Conservation (phyloP, 2,113 vertebrate genomes). For the Thermophis baileyi region DNA sequence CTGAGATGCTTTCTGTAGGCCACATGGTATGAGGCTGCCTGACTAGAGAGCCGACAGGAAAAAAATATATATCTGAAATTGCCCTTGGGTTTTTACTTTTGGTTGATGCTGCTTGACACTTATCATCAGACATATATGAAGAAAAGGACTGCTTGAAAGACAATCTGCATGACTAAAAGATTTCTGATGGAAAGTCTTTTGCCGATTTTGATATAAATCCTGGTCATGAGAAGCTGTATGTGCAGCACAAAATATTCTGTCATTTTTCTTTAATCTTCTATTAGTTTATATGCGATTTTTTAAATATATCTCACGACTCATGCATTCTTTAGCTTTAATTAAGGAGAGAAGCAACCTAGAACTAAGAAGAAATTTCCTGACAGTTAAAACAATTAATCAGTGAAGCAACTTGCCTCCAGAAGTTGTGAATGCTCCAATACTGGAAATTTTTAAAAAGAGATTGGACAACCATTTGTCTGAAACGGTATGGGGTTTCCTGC, state of each 20-base stretch:
- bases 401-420: too few relatives aligned
- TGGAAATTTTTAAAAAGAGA: too few relatives aligned
- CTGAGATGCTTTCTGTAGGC: background rate
- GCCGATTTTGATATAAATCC: background rate
- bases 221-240: background rate
- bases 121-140: background rate
- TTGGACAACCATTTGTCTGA: too few relatives aligned
- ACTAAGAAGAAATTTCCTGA: too few relatives aligned
- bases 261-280: slow-evolving; percentile 1
- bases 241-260: background rate
- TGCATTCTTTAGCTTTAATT: background rate
- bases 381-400: too few relatives aligned
- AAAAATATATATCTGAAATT: background rate
- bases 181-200: background rate
- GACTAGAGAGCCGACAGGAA: background rate
- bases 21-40: background rate
- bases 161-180: background rate
- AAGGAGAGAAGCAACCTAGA: too few relatives aligned
- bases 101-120: background rate
- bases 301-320: background rate
- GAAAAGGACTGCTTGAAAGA: background rate
- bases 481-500: too few relatives aligned
- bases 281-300: background rate
- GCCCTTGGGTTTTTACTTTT: background rate
- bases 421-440: too few relatives aligned